phyloP scores from a whole-genome alignment of 1,140 invertebrate genomes.

The Pseudomyrmex flavicornis region DNA sequence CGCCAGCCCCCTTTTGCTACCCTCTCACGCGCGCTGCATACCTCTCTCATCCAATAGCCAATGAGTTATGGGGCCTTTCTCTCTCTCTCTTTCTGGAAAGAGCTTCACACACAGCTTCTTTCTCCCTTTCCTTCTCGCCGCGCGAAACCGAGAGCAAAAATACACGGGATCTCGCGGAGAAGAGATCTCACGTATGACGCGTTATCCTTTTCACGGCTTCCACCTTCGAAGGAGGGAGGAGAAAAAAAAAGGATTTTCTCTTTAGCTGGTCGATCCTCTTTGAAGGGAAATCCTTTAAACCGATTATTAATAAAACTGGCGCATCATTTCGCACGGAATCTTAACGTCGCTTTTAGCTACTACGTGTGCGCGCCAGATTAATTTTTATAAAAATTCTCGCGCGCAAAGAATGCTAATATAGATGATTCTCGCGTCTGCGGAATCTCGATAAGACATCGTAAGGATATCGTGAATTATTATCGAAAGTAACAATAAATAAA shows the following conservation, averaged over 20 bases:
- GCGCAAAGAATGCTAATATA: too few relatives aligned
- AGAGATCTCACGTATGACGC: constrained; percentile 7
- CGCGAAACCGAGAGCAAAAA: not conserved
- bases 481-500: too few relatives aligned
- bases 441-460: not conserved
- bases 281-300: constrained; percentile 37
- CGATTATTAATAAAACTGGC: constrained; percentile 37
- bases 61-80: constrained; percentile 49
- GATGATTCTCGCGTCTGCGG: not conserved
- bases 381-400: too few relatives aligned
- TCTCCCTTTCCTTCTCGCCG: not conserved
- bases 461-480: too few relatives aligned
- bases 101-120: not conserved
- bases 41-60: constrained; percentile 44
- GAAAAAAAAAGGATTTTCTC: constrained; percentile 1
- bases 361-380: too few relatives aligned
- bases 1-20: constrained; percentile 21
- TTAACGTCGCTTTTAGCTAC: not conserved
- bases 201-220: constrained; percentile 32
- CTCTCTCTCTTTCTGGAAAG: not conserved
- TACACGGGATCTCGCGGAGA: not conserved
- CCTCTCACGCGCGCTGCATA: constrained; percentile 28
- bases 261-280: constrained; percentile 26
- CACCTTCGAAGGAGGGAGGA: not conserved
- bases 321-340: constrained; percentile 24